Conservation (phyloP, 2,888 invertebrate genomes). For the Cosmia trapezina region DNA sequence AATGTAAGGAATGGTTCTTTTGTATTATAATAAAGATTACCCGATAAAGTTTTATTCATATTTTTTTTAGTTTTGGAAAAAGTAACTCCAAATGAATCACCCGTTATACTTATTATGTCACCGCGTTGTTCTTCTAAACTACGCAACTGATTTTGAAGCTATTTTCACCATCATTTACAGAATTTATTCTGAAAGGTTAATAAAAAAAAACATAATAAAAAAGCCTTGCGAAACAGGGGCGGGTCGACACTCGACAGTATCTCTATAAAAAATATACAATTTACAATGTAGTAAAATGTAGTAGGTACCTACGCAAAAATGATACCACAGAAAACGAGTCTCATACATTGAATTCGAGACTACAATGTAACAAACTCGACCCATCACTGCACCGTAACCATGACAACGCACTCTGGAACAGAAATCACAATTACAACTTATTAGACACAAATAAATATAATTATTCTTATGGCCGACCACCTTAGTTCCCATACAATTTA, state of each 20-base stretch:
- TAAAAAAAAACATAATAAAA: no score
- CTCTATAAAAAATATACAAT: no score
- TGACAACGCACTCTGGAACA: constrained; percentile 40
- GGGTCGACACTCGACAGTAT: no score
- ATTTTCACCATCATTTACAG: no score
- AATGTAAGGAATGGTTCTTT: no score
- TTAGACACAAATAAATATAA: constrained; percentile 46
- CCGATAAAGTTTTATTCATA: no score
- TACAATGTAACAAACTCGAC: constrained; percentile 37
- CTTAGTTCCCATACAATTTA: constrained; percentile 29
- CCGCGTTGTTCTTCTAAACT: background rate
- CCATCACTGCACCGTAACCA: constrained; percentile 31
- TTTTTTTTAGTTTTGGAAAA: no score
- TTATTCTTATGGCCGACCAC: constrained; percentile 40
- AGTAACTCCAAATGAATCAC: no score
- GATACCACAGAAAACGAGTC: background rate
- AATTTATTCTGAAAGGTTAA: no score
- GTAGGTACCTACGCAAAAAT: constrained; percentile 14
- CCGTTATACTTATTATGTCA: no score
- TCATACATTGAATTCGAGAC: constrained; percentile 1
- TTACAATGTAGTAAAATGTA: background rate
- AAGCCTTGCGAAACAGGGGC: no score
- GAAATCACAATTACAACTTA: constrained; percentile 55
- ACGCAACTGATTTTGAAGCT: background rate
- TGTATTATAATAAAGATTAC: no score